Conservation (phyloP, 2,888 invertebrate species). For the Halocaridina rubra region DNA sequence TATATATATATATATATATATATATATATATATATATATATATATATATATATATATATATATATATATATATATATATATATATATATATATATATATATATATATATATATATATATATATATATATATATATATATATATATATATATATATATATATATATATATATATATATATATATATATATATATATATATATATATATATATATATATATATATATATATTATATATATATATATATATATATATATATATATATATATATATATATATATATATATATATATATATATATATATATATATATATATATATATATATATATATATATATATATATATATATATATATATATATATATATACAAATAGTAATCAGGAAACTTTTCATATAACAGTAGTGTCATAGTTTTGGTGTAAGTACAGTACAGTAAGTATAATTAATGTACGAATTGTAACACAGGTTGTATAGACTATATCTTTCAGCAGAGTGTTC, state of each 20-base stretch:
- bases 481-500: neutral
- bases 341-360: neutral
- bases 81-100: neutral
- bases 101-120: slow-evolving; percentile 9
- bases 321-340: neutral
- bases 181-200: neutral
- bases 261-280: too few species aligned
- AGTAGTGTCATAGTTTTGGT: too few species aligned
- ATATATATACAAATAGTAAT: neutral
- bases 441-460: neutral
- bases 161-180: slow-evolving; percentile 1
- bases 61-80: neutral
- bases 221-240: neutral
- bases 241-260: neutral
- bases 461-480: neutral
- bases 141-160: neutral
- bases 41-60: neutral
- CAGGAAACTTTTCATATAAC: neutral
- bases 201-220: slow-evolving; percentile 13
- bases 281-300: too few species aligned
- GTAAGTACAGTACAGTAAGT: too few species aligned
- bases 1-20: neutral
- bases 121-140: slow-evolving; percentile 3
- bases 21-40: neutral
- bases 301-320: neutral